Evolutionary conservation across 2,888 invertebrate genomes (phyloP), one percentile per base, ranked within the genome.

Genomic region (Pristionchus maxplancki): DNA sequence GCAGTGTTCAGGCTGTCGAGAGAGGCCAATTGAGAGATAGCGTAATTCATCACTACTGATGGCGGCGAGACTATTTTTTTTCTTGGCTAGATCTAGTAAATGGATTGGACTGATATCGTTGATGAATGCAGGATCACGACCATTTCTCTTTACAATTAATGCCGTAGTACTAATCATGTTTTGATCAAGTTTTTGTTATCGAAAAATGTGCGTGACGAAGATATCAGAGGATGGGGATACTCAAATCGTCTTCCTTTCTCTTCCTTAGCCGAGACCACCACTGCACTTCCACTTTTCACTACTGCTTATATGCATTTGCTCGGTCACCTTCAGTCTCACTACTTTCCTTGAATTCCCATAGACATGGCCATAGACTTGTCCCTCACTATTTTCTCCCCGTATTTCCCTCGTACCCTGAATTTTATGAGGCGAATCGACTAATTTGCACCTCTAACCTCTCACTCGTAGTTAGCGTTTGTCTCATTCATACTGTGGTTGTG

Each of bases 351-450:
- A 74, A 74, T 74, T 74, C 78, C 78, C 78, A 78, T 44, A 78
- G 78, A 78, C 78, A 48, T 40, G 17, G 28, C 82, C 34, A 58
- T 82, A 40, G 34, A 58, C 50, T 50, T 50, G 82, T 58, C 53
- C 53, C 82, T 78, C 50, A 24, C 31, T 82, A 34, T 31, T 15
- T 37, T 53, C 44, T 44, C 31, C 50, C 82, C 17, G 53, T 50
- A 31, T 50, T 58, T 50, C 31, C 28, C 17, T 40, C 20, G 20
- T 81, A 48, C 50, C 37, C 31, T 48, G 24, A 40, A 78, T 78
- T 78, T 78, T 44, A 78, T 78, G 78, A 48, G 78, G 44, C 78
- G 78, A 78, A 78, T 78, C 44, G 44, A 48, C 78, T 78, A 78
- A 78, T 78, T 78, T 78, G 78, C 44, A n/a, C 78, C 78, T 48